Base-by-base conservation (phyloP, 2,888 invertebrate genomes). In the Eupithecia tripunctaria region DNA sequence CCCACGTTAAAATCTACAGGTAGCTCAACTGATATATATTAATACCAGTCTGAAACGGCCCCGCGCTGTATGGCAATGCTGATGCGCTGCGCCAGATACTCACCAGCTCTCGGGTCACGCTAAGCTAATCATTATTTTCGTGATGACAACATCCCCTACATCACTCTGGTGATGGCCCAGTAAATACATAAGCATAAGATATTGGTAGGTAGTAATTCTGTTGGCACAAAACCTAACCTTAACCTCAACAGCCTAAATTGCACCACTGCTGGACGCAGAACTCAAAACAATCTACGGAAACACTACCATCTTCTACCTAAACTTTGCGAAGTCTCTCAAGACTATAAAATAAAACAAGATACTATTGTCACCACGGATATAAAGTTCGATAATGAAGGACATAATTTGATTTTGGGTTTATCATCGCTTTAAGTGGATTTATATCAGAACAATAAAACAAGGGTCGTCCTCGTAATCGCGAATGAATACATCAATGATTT, bases 371-470 rank as follows among this genome's bases (percentile, higher is more conserved):
- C 64, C 69, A 51, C 74, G 60, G 73, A 78, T 73, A 80, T 82
- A 86, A 86, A 82, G 80, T 75, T 72, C 76, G 67, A 79, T 88
- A 90, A 90, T 88, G 89, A 91, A 89, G 78, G 80, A 87, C 86
- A 89, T 92, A 93, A 92, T 93, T 92, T 83, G 89, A 92, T 92
- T 90, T 51, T 88, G 82, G 78, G 81, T 84, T 89, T 92, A 92
- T 93, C 92, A 84, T 78, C 72, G 77, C 77, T 82, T 78, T 91
- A 90, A 93, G 92, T 92, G 91, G 85, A 85, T 86, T 89, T 88
- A 83, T 89, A 91, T 92, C 89, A 70, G 73, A 73, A 83, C 84
- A 88, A 88, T 90, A 90, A 91, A 89, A 86, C 84, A 89, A 85
- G 81, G 81, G 81, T 60, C 59, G 1, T 4, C 27, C 77, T 80